These are phyloP conservation scores for Synergus gifuensis DNA, from an alignment of 2,888 invertebrate species.

Conservation along the genomic window DNA sequence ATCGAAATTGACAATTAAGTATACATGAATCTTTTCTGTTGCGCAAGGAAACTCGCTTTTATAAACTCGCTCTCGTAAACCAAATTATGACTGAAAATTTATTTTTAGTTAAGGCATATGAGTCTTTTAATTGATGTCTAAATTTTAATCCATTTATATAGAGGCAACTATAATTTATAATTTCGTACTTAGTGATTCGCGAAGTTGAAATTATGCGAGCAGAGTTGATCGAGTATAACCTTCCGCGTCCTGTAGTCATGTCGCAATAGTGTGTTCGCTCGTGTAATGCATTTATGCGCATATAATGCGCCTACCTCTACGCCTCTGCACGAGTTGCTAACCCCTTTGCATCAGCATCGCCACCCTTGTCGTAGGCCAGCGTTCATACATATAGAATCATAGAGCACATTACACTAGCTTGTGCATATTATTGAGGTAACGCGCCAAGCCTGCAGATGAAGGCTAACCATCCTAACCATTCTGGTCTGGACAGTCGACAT, in stretches of 20 bases:
- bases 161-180: constrained; percentile 14
- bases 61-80: neutral
- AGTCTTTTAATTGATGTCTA: neutral
- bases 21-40: neutral
- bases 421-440: constrained; percentile 48
- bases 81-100: neutral
- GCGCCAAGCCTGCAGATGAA: constrained; percentile 46
- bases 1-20: constrained; percentile 63
- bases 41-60: neutral
- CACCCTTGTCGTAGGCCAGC: constrained; percentile 44
- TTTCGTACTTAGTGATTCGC: constrained; percentile 36
- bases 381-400: constrained; percentile 46
- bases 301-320: constrained; percentile 49
- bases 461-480: constrained; percentile 44
- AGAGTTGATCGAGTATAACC: constrained; percentile 22
- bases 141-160: neutral
- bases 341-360: constrained; percentile 43
- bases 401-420: constrained; percentile 49
- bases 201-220: constrained; percentile 36
- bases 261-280: constrained; percentile 45
- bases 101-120: neutral
- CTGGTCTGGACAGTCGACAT: neutral
- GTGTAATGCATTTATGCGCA: constrained; percentile 53
- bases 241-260: constrained; percentile 22
- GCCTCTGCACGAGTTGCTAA: constrained; percentile 5